Percentiles rank a stretch among this genome's conserved stretches.
Evolutionary conservation across 2,888 invertebrate species (phyloP).

Genomic region (Idaea dimidiata): DNA sequence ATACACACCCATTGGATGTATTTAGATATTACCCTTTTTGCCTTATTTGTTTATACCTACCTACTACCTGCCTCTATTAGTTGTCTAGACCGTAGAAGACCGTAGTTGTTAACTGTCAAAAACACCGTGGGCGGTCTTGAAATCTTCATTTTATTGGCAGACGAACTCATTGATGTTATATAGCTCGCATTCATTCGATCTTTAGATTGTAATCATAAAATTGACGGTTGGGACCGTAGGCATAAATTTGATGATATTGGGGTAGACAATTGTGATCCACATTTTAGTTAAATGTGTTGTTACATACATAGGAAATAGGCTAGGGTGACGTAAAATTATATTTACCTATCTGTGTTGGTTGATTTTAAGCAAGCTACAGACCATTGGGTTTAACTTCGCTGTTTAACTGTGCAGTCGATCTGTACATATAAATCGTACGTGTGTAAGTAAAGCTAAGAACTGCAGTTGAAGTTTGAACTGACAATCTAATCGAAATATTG

Average conservation of each 20-base stretch:
- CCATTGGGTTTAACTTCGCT: too few relatives aligned
- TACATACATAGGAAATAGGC: neutral
- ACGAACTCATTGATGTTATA: conserved; percentile 44
- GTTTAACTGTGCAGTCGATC: too few relatives aligned
- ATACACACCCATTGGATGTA: too few relatives aligned
- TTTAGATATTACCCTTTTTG: neutral
- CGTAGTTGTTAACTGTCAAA: conserved; percentile 30
- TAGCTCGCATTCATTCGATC: conserved; percentile 39
- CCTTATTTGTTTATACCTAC: neutral
- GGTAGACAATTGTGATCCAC: neutral
- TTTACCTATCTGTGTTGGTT: too few relatives aligned
- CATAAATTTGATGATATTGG: conserved; percentile 19
- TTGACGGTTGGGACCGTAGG: conserved; percentile 23
- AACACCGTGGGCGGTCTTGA: conserved; percentile 50
- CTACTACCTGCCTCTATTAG: neutral
- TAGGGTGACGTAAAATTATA: neutral
- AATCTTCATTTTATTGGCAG: conserved; percentile 48
- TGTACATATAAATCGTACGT: too few relatives aligned
- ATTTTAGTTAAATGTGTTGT: neutral
- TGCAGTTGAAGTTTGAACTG: too few relatives aligned
- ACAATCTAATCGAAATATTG: too few relatives aligned
- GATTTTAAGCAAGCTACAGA: too few relatives aligned
- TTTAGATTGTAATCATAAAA: conserved; percentile 44
- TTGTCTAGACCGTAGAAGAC: conserved; percentile 12
- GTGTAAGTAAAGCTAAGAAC: too few relatives aligned